Percentiles rank a stretch among this genome's conserved stretches.
phyloP scores from a whole-genome alignment of 2,888 invertebrate genomes.

The Drosophila subquinaria region DNA sequence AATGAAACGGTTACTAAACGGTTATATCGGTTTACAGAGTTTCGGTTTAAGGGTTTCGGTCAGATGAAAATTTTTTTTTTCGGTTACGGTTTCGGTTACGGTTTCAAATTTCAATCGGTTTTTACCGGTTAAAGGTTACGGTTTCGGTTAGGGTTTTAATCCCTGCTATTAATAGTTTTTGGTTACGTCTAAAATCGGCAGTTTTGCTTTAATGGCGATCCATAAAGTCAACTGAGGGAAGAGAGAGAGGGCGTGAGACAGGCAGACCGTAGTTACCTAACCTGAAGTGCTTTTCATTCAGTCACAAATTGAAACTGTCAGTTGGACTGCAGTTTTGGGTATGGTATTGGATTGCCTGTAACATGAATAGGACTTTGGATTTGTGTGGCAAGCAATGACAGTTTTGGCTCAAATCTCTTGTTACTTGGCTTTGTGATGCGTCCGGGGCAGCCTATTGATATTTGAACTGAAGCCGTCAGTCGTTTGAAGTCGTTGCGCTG shows the following conservation, averaged over 20 bases:
- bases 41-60: too few species aligned
- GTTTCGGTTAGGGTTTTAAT: too few species aligned
- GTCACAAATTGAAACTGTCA: constrained; percentile 8
- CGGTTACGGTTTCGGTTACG: too few species aligned
- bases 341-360: constrained; percentile 19
- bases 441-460: constrained; percentile 47
- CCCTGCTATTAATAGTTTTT: constrained; percentile 12
- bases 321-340: constrained; percentile 2
- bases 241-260: neutral
- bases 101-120: too few species aligned
- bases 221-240: neutral
- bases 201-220: constrained; percentile 11
- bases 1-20: too few species aligned
- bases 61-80: too few species aligned
- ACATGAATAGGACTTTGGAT: constrained; percentile 12
- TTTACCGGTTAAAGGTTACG: too few species aligned
- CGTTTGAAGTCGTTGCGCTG: constrained; percentile 20
- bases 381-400: constrained; percentile 10
- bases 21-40: too few species aligned
- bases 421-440: constrained; percentile 35
- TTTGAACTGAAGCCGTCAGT: constrained; percentile 41
- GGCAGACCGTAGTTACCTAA: neutral
- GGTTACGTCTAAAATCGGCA: neutral
- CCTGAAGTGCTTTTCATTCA: constrained; percentile 1
- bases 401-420: constrained; percentile 24